A percentile compares a stretch with the other conserved stretches of the same genome.
These are phyloP conservation scores for Embiotoca jacksoni DNA, from an alignment of 2,113 vertebrate genomes.

Conservation along the genomic window DNA sequence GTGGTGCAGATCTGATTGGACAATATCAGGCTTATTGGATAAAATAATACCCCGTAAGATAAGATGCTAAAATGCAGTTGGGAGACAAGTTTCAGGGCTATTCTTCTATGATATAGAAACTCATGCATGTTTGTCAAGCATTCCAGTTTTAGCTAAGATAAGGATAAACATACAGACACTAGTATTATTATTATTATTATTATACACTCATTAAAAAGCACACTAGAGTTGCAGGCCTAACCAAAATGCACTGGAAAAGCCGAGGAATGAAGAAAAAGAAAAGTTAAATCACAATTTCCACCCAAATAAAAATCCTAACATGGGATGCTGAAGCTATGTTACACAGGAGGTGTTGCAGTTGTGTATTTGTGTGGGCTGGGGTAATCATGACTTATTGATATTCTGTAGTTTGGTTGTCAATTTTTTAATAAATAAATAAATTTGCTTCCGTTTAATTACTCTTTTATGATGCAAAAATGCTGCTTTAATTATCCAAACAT, in stretches of 20 bases:
- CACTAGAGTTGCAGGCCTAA: slow-evolving; percentile 51
- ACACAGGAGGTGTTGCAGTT: neutral
- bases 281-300: slow-evolving; percentile 54
- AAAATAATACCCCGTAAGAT: slow-evolving; percentile 22
- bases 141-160: slow-evolving; percentile 71
- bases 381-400: no score
- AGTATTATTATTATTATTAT: slow-evolving; percentile 22
- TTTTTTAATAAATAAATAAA: neutral
- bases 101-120: slow-evolving; percentile 54
- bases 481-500: neutral
- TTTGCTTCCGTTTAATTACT: neutral
- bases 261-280: slow-evolving; percentile 40
- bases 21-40: neutral
- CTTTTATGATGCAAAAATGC: neutral
- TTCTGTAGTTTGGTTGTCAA: neutral
- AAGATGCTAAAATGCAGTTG: slow-evolving; percentile 52
- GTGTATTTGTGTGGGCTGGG: slow-evolving; percentile 21
- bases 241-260: slow-evolving; percentile 46
- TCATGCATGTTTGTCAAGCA: slow-evolving; percentile 78
- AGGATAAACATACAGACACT: slow-evolving; percentile 60
- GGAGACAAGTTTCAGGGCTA: slow-evolving; percentile 49
- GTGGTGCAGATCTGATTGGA: neutral
- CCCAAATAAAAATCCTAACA: slow-evolving; percentile 29
- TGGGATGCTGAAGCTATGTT: slow-evolving; percentile 42
- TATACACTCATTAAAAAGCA: slow-evolving; percentile 53